A percentile compares a stretch with the other conserved stretches of the same genome.
Conservation (phyloP, 2,888 invertebrate species). For the Calameuta pallipes region DNA sequence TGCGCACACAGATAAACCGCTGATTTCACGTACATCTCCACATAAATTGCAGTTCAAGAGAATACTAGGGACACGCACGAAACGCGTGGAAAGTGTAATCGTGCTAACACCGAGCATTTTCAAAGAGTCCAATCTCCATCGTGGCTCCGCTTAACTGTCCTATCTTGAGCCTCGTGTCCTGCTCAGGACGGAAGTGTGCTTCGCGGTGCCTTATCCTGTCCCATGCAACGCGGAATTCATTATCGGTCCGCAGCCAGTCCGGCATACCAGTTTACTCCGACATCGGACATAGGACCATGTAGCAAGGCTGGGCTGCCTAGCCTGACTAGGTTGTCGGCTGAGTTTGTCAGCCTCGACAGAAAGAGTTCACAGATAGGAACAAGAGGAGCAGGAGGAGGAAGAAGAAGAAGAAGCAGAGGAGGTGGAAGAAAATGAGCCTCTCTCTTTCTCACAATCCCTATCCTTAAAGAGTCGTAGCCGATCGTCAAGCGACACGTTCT, state of each 20-base stretch:
- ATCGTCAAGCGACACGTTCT: not conserved
- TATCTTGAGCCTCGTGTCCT: not conserved
- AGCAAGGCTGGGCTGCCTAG: not conserved
- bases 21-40: too few relatives aligned
- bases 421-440: slow-evolving; percentile 7
- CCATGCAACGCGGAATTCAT: not conserved
- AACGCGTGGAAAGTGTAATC: not conserved
- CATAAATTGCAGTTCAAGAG: not conserved
- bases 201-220: not conserved
- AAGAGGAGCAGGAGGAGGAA: slow-evolving; percentile 9
- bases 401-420: slow-evolving; percentile 8
- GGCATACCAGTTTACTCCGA: not conserved
- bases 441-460: slow-evolving; percentile 18
- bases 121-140: not conserved
- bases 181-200: not conserved
- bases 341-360: slow-evolving; percentile 2
- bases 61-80: not conserved
- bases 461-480: slow-evolving; percentile 7
- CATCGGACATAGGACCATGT: not conserved
- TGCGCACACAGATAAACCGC: too few relatives aligned
- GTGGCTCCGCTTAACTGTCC: not conserved
- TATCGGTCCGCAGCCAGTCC: not conserved
- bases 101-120: not conserved
- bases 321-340: not conserved
- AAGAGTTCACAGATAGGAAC: slow-evolving; percentile 8